Base-by-base conservation (phyloP, 2,797 vertebrate genomes). In the Brachymystax lenok region DNA sequence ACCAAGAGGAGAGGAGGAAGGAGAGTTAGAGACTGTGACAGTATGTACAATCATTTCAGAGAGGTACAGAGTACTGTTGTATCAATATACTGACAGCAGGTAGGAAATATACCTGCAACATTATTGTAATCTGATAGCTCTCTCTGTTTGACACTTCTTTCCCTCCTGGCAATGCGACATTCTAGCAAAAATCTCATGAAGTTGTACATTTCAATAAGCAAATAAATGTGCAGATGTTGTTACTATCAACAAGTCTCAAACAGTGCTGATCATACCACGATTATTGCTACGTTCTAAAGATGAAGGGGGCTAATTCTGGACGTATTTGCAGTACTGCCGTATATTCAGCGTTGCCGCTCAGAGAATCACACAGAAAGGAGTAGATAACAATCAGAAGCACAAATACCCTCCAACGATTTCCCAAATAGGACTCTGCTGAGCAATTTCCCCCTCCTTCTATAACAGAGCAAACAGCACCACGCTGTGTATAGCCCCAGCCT, bases 371-470 rank as follows among this genome's bases (percentile, higher is more conserved):
- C 50, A 21, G 28, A 59, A 73, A 84, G 80, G 80, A 86, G 86
- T 79, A 79, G 79, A 80, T 84, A 88, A 88, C 81, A 84, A 86
- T 82, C 85, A 84, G 80, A 77, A 28, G 2, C 56, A 50, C 30
- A 69, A 67, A 76, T 28, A 76, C 21, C 69, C 54, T 83, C 64
- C 80, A 79, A 83, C 85, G 84, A 85, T 84, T 84, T 63, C 71
- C 78, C 51, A 81, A 86, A 87, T 84, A 82, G 83, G 82, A 63
- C 86, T 88, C 84, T 84, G 79, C 84, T 89, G 88, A 88, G 86
- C 89, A 84, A 91, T 92, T 46, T 71, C 21, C 66, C 33, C 66
- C 74, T 69, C 27, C 67, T 56, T 61, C 21, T 21, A 35, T 56
- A 17, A 16, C 74, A 50, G 13, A 19, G 51, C 50, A 68, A 24